phyloP scores from a whole-genome alignment of 1,140 invertebrate species.

The Drosophila pseudoananassae region DNA sequence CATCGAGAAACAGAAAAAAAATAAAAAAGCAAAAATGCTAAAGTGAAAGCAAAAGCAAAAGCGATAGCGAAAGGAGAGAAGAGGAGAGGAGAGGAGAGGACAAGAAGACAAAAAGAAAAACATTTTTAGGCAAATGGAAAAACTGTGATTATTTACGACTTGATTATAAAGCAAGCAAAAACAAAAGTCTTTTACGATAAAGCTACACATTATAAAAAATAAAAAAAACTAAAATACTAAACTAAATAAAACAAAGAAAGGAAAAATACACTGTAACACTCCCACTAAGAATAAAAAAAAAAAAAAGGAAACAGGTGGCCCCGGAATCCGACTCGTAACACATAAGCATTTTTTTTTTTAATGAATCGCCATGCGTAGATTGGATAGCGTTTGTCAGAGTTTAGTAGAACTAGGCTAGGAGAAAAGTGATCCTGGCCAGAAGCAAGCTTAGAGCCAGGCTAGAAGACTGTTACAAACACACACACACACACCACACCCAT shows the following conservation, averaged over 20 bases:
- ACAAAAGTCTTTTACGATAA: conserved; percentile 59
- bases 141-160: conserved; percentile 84
- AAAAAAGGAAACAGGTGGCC: conserved; percentile 12
- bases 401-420: conserved; percentile 36
- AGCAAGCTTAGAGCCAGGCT: conserved; percentile 56
- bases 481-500: conserved; percentile 19
- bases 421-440: conserved; percentile 24
- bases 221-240: conserved; percentile 10
- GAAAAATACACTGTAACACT: conserved; percentile 10
- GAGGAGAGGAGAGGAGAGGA: conserved; percentile 23
- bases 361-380: conserved; percentile 8
- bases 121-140: conserved; percentile 82
- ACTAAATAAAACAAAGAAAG: conserved; percentile 16
- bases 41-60: too few species aligned
- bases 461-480: conserved; percentile 63
- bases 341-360: conserved; percentile 45
- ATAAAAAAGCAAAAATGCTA: conserved; percentile 15
- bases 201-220: conserved; percentile 20
- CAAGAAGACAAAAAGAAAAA: conserved; percentile 38
- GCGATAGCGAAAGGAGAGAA: conserved; percentile 25
- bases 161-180: conserved; percentile 70
- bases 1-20: conserved; percentile 15
- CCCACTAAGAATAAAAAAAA: not conserved
- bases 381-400: conserved; percentile 9
- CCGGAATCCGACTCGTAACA: conserved; percentile 7